Conservation (phyloP, 92 coral and sea anemone species). For the Siderastrea radians region DNA sequence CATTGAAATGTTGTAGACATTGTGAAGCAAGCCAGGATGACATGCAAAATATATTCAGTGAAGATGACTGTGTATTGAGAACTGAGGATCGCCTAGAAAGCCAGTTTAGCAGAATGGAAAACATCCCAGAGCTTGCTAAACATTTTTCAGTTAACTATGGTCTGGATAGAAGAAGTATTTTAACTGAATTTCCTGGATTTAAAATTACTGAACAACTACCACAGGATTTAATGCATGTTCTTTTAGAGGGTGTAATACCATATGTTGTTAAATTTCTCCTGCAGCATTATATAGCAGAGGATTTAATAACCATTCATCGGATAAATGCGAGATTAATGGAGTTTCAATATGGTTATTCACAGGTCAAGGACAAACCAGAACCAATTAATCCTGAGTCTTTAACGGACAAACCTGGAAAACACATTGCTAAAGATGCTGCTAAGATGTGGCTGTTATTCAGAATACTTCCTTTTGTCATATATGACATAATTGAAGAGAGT, state of each 20-base stretch:
- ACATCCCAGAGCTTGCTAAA: slow-evolving; percentile 14
- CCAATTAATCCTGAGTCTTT: slow-evolving; percentile 38
- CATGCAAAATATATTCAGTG: slow-evolving; percentile 50
- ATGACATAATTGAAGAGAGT: slow-evolving; percentile 57
- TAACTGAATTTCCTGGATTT: slow-evolving; percentile 56
- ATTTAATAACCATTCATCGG: background rate
- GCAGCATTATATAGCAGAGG: slow-evolving; percentile 11
- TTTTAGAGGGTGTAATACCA: slow-evolving; percentile 69
- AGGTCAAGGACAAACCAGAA: slow-evolving; percentile 56
- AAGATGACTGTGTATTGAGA: slow-evolving; percentile 56
- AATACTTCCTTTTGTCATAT: slow-evolving; percentile 68
- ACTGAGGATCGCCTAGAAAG: slow-evolving; percentile 33
- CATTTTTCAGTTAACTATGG: slow-evolving; percentile 46
- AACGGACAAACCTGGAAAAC: slow-evolving; percentile 36
- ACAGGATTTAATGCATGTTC: slow-evolving; percentile 82
- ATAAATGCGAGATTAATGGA: slow-evolving; percentile 27
- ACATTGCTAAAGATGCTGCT: slow-evolving; percentile 42
- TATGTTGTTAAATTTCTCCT: slow-evolving; percentile 36
- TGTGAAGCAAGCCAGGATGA: slow-evolving; percentile 51
- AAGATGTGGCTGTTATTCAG: slow-evolving; percentile 51
- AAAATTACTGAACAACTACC: slow-evolving; percentile 66
- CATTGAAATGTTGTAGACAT: slow-evolving; percentile 57
- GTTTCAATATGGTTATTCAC: slow-evolving; percentile 51
- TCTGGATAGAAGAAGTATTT: slow-evolving; percentile 25
- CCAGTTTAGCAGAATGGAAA: slow-evolving; percentile 51